These are phyloP conservation scores for Adrianichthys oophorus DNA, from an alignment of 2,797 vertebrate genomes.

Conservation along the genomic window DNA sequence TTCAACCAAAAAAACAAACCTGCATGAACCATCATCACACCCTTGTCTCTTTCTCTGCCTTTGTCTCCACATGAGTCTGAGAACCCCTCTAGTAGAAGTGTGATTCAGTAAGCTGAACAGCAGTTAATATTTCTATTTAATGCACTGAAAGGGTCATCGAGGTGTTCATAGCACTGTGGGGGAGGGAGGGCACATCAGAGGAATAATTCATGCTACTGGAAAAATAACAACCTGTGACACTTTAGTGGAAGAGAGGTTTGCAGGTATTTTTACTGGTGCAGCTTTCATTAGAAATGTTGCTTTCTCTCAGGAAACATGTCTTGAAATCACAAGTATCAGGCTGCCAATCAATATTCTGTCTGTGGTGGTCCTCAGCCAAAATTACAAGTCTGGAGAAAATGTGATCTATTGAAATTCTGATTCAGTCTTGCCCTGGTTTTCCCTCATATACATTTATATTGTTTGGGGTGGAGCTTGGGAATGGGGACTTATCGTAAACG, in stretches of 20 bases:
- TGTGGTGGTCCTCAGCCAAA: constrained; percentile 50
- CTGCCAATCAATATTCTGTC: constrained; percentile 69
- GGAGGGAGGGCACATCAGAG: constrained; percentile 36
- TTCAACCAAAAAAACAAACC: constrained; percentile 59
- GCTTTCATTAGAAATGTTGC: constrained; percentile 23
- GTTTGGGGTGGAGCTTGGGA: constrained; percentile 67
- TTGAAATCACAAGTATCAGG: constrained; percentile 35
- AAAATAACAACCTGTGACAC: constrained; percentile 49
- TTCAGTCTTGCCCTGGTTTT: constrained; percentile 72
- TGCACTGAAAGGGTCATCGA: constrained; percentile 39
- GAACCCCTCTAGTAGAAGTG: constrained; percentile 42
- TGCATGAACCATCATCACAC: constrained; percentile 47
- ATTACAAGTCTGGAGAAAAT: constrained; percentile 73
- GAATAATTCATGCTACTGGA: constrained; percentile 57
- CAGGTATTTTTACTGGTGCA: constrained; percentile 33
- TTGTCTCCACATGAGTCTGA: constrained; percentile 27
- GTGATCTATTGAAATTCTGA: constrained; percentile 73
- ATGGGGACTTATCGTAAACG: constrained; percentile 63
- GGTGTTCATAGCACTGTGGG: constrained; percentile 19
- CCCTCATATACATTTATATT: constrained; percentile 85
- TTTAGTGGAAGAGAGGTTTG: constrained; percentile 43
- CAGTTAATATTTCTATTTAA: constrained; percentile 41
- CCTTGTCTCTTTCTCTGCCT: constrained; percentile 41
- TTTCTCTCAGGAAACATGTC: constrained; percentile 23
- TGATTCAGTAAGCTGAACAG: constrained; percentile 25